Conservation (phyloP, 92 coral and sea anemone species). For the Metridium senile region DNA sequence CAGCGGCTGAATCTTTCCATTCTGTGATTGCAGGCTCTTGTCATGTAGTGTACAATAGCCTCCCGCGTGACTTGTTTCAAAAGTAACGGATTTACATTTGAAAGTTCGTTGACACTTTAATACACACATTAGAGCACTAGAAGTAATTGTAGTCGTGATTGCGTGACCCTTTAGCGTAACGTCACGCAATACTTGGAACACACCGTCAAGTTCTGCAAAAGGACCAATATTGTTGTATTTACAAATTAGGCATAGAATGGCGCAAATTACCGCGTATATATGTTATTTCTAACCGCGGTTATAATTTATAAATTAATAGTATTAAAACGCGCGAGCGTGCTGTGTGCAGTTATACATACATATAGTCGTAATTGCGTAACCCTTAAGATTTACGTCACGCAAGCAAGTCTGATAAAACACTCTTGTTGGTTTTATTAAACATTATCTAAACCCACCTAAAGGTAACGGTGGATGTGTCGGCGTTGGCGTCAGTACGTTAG, state of each 20-base stretch:
- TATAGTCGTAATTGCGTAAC: no score
- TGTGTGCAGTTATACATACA: no score
- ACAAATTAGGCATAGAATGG: no score
- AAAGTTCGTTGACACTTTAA: slow-evolving; percentile 24
- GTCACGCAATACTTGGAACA: background rate
- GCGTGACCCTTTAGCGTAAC: background rate
- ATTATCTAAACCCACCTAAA: background rate
- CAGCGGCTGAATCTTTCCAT: slow-evolving; percentile 11
- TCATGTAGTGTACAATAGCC: slow-evolving; percentile 11
- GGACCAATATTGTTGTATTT: no score
- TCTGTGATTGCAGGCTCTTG: slow-evolving; percentile 19
- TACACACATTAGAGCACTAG: slow-evolving; percentile 18
- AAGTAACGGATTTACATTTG: slow-evolving; percentile 13
- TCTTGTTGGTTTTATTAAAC: no score
- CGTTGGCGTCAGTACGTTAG: slow-evolving; percentile 1
- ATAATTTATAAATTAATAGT: no score
- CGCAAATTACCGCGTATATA: no score
- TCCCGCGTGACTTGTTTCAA: background rate
- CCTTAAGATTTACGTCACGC: no score
- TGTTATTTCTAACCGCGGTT: no score
- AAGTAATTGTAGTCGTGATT: background rate
- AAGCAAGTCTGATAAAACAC: no score
- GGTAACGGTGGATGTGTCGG: background rate
- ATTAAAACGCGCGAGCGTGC: no score
- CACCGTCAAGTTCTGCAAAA: slow-evolving; percentile 11